Evolutionary conservation across 1,140 invertebrate species (phyloP), one percentile per base, ranked within the genome.

Genomic region (Tetragonula clypearis): DNA sequence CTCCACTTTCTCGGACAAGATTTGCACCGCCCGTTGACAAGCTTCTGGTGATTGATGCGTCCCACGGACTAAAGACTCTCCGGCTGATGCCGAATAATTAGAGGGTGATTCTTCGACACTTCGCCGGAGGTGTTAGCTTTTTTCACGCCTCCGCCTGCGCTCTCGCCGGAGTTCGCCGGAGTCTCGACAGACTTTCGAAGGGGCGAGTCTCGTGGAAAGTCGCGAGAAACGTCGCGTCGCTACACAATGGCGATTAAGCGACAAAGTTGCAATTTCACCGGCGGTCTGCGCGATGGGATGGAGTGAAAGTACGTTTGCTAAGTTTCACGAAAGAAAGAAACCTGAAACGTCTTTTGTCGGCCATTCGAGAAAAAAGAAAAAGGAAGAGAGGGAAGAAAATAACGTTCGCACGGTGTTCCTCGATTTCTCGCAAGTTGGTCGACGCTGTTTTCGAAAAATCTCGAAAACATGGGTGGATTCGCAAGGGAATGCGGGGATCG

Each of bases 111-210:
- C 90, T 88, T 91, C 88, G 90, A 91, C 86, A 91, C 90, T 91
- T 85, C 83, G 90, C 90, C 88, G 86, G 90, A 91, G 90, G 90
- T 91, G 90, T 91, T 90, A 79, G 71, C 87, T 91, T 91, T 90
- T 86, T 92, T 92, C 89, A 73, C 23, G 1, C 69, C 21, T 0
- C 21, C 79, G 12, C 68, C 26, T 11, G 21, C 66, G 30, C 56
- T 41, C 41, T 41, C 23, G 41, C 11, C 11, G 60, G 49, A 26
- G 30, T 53, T 49, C 15, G 53, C 30, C 30, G 30, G 30, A 30
- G n/a, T 35, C 58, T n/a, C 35, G 56, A 14, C 15, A 69, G 55
- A 83, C 78, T 66, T 85, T 60, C 14, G n/a, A n/a, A 66, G 56
- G 19, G 68, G 49, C 53, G 35, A 65, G 35, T 26, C 60, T 65